phyloP scores from a whole-genome alignment of 2,113 vertebrate genomes.

The Corvus hawaiiensis region DNA sequence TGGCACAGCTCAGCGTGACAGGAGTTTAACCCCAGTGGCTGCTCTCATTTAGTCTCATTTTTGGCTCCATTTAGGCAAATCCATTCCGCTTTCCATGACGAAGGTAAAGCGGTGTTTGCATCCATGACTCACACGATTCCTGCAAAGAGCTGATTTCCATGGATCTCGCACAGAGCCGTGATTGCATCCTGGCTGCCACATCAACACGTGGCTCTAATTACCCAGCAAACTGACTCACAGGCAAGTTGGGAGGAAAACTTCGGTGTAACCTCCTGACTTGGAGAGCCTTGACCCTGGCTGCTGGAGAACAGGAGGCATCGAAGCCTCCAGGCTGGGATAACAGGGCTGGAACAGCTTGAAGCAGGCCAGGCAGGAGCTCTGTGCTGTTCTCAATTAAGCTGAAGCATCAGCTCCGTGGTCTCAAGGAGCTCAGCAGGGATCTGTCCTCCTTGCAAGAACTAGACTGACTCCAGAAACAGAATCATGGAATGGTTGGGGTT shows the following conservation, averaged over 20 bases:
- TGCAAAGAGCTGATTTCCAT: conserved; percentile 32
- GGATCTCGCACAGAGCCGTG: neutral
- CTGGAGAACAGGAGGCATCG: neutral
- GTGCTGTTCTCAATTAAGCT: neutral
- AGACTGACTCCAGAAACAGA: neutral
- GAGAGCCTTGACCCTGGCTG: neutral
- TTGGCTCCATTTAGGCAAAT: conserved; percentile 22
- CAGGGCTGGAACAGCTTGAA: neutral
- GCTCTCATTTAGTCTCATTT: neutral
- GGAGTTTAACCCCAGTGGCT: neutral
- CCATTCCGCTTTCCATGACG: conserved; percentile 41
- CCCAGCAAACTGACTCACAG: conserved; percentile 17
- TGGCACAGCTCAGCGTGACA: neutral
- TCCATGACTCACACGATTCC: conserved; percentile 60
- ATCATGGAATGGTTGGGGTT: neutral
- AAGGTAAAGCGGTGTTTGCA: neutral
- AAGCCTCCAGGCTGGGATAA: neutral
- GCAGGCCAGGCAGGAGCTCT: neutral
- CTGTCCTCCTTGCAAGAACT: neutral
- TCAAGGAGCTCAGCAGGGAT: neutral
- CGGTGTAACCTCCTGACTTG: conserved; percentile 9
- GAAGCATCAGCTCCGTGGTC: neutral
- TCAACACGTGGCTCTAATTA: conserved; percentile 56
- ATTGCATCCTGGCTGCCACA: conserved; percentile 10
- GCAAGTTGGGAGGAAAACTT: neutral